A percentile compares a stretch with the other conserved stretches of the same genome.
These are phyloP conservation scores for Pristiophorus japonicus DNA, from an alignment of 2,113 vertebrate species.

Conservation along the genomic window DNA sequence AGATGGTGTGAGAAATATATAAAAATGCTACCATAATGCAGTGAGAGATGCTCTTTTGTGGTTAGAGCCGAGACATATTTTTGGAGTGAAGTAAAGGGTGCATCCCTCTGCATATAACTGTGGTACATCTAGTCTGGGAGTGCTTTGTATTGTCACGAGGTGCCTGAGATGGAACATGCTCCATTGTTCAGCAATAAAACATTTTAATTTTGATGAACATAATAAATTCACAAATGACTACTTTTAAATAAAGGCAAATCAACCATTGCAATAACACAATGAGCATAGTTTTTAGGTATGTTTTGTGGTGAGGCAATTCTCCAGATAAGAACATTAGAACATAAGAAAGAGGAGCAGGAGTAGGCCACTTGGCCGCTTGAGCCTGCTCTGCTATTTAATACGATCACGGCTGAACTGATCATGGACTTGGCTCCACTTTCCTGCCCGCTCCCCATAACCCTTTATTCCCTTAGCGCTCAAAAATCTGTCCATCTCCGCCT, in stretches of 20 bases:
- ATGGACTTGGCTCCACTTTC: too few relatives aligned
- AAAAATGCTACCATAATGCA: neutral
- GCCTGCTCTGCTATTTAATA: too few relatives aligned
- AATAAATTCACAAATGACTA: neutral
- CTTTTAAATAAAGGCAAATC: neutral
- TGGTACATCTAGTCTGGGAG: neutral
- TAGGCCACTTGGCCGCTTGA: too few relatives aligned
- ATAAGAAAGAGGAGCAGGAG: too few relatives aligned
- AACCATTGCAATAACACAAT: neutral
- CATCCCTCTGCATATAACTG: neutral
- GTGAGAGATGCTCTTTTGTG: neutral
- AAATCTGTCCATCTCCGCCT: too few relatives aligned
- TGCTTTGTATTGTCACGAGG: neutral
- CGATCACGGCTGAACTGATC: too few relatives aligned
- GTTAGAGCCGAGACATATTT: neutral
- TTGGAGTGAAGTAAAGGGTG: neutral
- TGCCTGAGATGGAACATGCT: neutral
- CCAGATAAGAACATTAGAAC: too few relatives aligned
- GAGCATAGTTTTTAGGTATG: neutral
- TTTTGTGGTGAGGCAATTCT: neutral
- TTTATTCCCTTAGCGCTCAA: too few relatives aligned
- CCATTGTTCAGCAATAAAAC: neutral
- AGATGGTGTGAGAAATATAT: too few relatives aligned
- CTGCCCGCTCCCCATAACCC: too few relatives aligned
- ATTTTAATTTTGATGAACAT: neutral